Percentiles rank a stretch among this genome's conserved stretches.
phyloP scores from a whole-genome alignment of 2,888 invertebrate species.

The Ceraclea dissimilis region DNA sequence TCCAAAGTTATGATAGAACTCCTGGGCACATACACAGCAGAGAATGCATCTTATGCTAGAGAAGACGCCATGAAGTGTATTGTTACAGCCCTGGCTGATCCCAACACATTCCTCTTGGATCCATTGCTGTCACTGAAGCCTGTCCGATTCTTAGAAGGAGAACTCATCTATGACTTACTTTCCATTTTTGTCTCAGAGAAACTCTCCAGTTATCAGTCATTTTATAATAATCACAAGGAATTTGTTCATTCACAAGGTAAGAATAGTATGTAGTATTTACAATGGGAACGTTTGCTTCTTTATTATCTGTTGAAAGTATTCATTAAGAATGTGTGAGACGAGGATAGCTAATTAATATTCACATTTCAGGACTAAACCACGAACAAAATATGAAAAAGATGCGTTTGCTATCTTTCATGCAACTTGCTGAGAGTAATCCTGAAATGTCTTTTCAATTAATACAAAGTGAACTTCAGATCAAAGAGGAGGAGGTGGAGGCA shows the following conservation, averaged over 20 bases:
- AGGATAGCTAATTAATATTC: too few species aligned
- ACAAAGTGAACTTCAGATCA: constrained; percentile 79
- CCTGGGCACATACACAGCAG: constrained; percentile 91
- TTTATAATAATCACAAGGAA: constrained; percentile 87
- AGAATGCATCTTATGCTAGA: constrained; percentile 92
- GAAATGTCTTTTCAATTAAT: constrained; percentile 90
- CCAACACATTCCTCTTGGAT: constrained; percentile 90
- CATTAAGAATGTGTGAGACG: too few species aligned
- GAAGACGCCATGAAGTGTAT: constrained; percentile 97
- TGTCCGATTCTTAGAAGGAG: constrained; percentile 89
- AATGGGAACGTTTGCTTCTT: too few species aligned
- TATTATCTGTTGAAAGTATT: too few species aligned
- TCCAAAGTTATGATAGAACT: constrained; percentile 96
- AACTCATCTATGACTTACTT: constrained; percentile 88
- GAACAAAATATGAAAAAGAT: constrained; percentile 95
- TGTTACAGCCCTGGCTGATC: constrained; percentile 89
- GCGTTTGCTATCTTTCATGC: constrained; percentile 94
- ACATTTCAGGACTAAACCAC: constrained; percentile 67
- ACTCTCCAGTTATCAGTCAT: constrained; percentile 82
- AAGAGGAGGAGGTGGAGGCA: constrained; percentile 83
- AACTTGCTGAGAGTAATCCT: constrained; percentile 87
- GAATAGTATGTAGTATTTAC: too few species aligned
- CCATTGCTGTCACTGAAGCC: constrained; percentile 90
- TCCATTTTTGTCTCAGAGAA: constrained; percentile 94
- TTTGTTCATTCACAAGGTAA: constrained; percentile 69